A percentile compares a stretch with the other conserved stretches of the same genome.
These are phyloP conservation scores for Macaria liturata DNA, from an alignment of 2,888 invertebrate species.

Conservation along the genomic window DNA sequence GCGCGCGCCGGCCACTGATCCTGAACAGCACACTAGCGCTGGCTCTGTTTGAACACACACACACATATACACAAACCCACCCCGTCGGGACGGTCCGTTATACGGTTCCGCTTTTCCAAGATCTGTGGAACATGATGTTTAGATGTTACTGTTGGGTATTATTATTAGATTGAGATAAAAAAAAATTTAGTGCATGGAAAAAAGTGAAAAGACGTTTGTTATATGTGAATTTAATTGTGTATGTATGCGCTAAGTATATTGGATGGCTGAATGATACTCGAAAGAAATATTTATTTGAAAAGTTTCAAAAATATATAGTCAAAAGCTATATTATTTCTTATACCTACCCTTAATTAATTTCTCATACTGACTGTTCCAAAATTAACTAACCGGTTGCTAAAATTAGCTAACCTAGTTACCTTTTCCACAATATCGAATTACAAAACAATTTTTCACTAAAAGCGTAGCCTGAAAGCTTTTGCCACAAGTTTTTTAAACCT, in stretches of 20 bases:
- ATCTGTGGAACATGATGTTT: constrained; percentile 14
- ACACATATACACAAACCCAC: constrained; percentile 42
- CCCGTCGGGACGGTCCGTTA: constrained; percentile 56
- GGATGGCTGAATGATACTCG: too few species aligned
- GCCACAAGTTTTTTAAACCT: constrained; percentile 62
- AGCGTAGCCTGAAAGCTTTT: constrained; percentile 42
- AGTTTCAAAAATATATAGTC: too few species aligned
- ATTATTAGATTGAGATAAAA: background rate
- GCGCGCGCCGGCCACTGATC: constrained; percentile 81
- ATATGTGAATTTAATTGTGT: too few species aligned
- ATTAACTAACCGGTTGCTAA: too few species aligned
- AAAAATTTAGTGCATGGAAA: too few species aligned
- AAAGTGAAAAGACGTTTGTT: too few species aligned
- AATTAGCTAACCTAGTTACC: too few species aligned
- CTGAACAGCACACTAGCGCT: constrained; percentile 67
- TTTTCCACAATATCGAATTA: constrained; percentile 38
- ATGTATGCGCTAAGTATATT: too few species aligned
- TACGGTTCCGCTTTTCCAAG: constrained; percentile 71
- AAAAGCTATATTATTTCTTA: too few species aligned
- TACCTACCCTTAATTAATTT: too few species aligned
- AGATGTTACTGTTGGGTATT: background rate
- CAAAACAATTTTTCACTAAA: constrained; percentile 49
- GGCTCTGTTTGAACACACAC: constrained; percentile 31
- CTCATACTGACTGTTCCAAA: too few species aligned
- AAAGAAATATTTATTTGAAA: too few species aligned